Conservation (phyloP, 2,888 invertebrate genomes). For the Scrobipalpa costella region DNA sequence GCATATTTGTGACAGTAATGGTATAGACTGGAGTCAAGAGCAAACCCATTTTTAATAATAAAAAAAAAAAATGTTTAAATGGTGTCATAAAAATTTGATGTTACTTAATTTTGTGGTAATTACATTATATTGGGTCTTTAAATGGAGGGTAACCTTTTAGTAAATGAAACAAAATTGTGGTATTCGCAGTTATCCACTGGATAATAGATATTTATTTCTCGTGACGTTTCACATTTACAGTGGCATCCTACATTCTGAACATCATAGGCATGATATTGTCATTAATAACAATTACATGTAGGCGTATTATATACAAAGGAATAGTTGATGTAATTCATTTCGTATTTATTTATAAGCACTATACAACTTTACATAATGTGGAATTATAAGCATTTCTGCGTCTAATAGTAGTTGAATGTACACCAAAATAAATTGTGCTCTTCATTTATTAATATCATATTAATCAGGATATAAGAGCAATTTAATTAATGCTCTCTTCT, state of each 20-base stretch:
- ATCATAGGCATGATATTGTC: conserved; percentile 76
- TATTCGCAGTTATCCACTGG: conserved; percentile 75
- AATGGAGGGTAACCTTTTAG: conserved; percentile 5
- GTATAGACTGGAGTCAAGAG: no score
- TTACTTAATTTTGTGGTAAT: background rate
- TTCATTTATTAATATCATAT: conserved; percentile 37
- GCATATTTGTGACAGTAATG: background rate
- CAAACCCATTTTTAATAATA: no score
- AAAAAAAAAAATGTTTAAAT: background rate
- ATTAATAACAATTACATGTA: conserved; percentile 66
- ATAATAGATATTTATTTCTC: conserved; percentile 73
- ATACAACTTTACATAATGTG: conserved; percentile 72
- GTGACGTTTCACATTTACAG: conserved; percentile 71
- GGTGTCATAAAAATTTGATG: background rate
- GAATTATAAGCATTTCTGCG: conserved; percentile 60
- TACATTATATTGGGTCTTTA: background rate
- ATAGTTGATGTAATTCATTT: conserved; percentile 48
- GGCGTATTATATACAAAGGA: conserved; percentile 69
- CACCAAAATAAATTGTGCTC: conserved; percentile 53
- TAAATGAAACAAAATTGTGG: conserved; percentile 68
- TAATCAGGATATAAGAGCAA: conserved; percentile 36
- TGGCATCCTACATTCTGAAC: conserved; percentile 74
- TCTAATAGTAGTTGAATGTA: conserved; percentile 49
- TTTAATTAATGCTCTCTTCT: conserved; percentile 14
- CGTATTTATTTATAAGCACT: conserved; percentile 71